phyloP scores from a whole-genome alignment of 2,888 invertebrate genomes.

The Cosmia trapezina region DNA sequence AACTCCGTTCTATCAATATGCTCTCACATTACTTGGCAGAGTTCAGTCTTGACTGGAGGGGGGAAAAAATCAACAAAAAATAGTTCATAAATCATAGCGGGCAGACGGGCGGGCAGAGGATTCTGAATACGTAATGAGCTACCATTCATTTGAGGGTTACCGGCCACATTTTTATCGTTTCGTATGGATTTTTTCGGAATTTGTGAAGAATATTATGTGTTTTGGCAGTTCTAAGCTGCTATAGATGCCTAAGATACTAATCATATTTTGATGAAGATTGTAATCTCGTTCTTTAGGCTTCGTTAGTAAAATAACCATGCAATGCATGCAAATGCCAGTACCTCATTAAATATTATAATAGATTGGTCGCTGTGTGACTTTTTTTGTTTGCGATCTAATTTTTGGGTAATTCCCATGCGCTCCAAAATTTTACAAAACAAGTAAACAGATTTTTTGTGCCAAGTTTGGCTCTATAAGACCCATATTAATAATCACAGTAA shows the following conservation, averaged over 20 bases:
- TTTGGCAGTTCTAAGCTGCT: constrained; percentile 51
- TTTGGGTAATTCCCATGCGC: neutral
- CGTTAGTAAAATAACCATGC: neutral
- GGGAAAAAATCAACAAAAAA: constrained; percentile 84
- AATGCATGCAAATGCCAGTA: too few relatives aligned
- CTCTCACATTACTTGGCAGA: constrained; percentile 82
- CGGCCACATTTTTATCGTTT: constrained; percentile 75
- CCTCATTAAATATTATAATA: too few relatives aligned
- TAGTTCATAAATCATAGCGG: constrained; percentile 84
- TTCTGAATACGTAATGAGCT: constrained; percentile 84
- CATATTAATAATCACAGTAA: neutral
- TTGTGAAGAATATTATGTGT: constrained; percentile 61
- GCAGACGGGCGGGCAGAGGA: constrained; percentile 83
- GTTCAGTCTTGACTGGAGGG: constrained; percentile 76
- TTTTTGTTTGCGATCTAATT: neutral
- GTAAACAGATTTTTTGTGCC: neutral
- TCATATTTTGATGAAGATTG: neutral
- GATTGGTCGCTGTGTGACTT: too few relatives aligned
- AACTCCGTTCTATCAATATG: constrained; percentile 85
- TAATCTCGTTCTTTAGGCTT: neutral
- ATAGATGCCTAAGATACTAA: neutral
- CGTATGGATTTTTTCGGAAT: constrained; percentile 71
- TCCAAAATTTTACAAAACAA: neutral
- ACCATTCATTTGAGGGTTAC: constrained; percentile 82
- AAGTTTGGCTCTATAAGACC: neutral